Evolutionary conservation across 2,888 invertebrate species (phyloP).

Genomic region (Didymodactylos carnosus): DNA sequence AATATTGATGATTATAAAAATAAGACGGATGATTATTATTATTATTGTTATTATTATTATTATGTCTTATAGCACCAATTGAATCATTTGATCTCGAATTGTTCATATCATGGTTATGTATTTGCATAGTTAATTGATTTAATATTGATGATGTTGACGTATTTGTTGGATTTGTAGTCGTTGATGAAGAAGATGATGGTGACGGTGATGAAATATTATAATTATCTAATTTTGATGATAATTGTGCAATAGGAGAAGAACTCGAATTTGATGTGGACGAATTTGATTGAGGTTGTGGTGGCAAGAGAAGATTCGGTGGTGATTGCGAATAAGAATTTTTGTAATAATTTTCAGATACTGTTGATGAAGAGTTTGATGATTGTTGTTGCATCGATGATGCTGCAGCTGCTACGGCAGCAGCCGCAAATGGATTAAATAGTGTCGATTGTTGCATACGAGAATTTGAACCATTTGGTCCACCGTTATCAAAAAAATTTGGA

Average conservation of each 20-base stretch:
- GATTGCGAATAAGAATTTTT: neutral
- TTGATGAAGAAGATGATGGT: neutral
- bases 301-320: neutral
- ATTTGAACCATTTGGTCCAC: neutral
- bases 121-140: neutral
- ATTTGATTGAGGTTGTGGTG: neutral
- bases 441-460: constrained; percentile 1
- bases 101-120: neutral
- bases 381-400: too few relatives aligned
- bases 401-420: neutral
- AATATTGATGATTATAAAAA: constrained; percentile 3
- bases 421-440: constrained; percentile 2
- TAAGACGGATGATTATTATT: neutral
- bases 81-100: neutral
- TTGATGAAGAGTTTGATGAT: too few relatives aligned
- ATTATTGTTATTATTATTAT: neutral
- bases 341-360: too few relatives aligned
- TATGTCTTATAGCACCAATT: neutral
- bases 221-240: neutral
- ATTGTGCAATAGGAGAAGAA: neutral
- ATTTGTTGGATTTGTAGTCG: constrained; percentile 3
- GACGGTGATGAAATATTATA: neutral
- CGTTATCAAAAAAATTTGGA: constrained; percentile 1
- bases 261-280: neutral
- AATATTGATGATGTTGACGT: neutral